Base-by-base conservation (phyloP, 2,888 invertebrate species). In the Microctonus brassicae region DNA sequence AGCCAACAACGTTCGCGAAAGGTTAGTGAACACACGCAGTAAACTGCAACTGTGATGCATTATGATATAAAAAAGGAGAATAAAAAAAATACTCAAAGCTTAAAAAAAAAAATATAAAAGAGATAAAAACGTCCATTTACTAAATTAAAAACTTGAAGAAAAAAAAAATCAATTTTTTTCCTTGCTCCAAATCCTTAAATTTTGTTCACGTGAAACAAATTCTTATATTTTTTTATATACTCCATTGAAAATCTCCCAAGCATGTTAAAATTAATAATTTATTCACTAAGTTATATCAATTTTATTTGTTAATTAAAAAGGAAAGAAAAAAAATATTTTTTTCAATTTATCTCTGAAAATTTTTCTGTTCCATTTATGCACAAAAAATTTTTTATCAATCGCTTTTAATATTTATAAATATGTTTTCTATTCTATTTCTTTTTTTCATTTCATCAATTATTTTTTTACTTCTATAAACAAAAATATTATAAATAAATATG, bases 1-100 rank as follows among this genome's bases (percentile, higher is more conserved):
- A 89, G 97, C 98, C 86, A 98, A 98, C 92, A 98, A 98, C 91
- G 97, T 97, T 81, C 91, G 98, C 84, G 97, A 97, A 92, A 94
- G 97, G 97, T 97, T 90, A 90, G 91, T 91, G 89, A 89, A 88
- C 86, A 88, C 88, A 88, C 88, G 88, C 88, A 86, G 81, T 83
- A 84, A 65, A 47, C 47, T 82, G 83, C 84, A n/a, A 83, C 80
- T 80, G 17, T 47, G 47, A 17, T 47, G 47, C 17, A 47, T 47
- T 47, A 47, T 47, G 47, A 47, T 47, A 47, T 17, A n/a, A 17
- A 47, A 42, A 34, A 39, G 42, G 60, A 66, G 53, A 36, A 61
- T 61, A 52, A 57, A 58, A 34, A 20, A 39, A 24, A 34, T 65
- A 64, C 65, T 67, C 63, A 76, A 79, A 79, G 77, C 13, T 34